Percentiles rank a stretch among this genome's conserved stretches.
phyloP scores from a whole-genome alignment of 2,888 invertebrate genomes.

The Cactoblastis cactorum region DNA sequence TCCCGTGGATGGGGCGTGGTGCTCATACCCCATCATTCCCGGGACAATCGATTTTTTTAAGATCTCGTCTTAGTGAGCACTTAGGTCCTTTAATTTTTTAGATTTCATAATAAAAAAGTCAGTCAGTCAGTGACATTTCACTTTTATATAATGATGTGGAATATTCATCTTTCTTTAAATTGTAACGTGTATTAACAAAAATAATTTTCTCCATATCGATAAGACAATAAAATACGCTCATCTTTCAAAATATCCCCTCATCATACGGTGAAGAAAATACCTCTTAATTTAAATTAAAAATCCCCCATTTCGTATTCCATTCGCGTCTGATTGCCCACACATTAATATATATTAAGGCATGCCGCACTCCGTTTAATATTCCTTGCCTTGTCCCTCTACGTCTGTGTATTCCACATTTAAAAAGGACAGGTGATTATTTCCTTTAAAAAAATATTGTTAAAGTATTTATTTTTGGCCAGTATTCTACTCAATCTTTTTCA shows the following conservation, averaged over 20 bases:
- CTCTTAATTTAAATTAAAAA: constrained; percentile 11
- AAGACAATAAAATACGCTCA: neutral
- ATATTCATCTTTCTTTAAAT: too few relatives aligned
- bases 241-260: neutral
- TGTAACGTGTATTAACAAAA: neutral
- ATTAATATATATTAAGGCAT: constrained; percentile 47
- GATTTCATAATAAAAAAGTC: too few relatives aligned
- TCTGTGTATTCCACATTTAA: constrained; percentile 1
- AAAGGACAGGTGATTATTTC: constrained; percentile 14
- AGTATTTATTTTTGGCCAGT: too few relatives aligned
- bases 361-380: constrained; percentile 33
- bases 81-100: too few relatives aligned
- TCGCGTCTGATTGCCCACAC: constrained; percentile 45
- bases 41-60: too few relatives aligned
- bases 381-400: constrained; percentile 25
- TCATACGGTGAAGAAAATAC: constrained; percentile 3
- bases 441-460: too few relatives aligned
- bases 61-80: too few relatives aligned
- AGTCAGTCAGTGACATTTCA: too few relatives aligned
- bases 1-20: too few relatives aligned
- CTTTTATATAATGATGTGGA: too few relatives aligned
- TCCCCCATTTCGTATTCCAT: constrained; percentile 30
- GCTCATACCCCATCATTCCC: too few relatives aligned
- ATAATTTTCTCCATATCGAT: neutral
- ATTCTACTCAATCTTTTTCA: too few relatives aligned